Percentiles rank a stretch among this genome's conserved stretches.
Conservation (phyloP, 2,797 vertebrate species). For the Oreonectes daqikongensis region DNA sequence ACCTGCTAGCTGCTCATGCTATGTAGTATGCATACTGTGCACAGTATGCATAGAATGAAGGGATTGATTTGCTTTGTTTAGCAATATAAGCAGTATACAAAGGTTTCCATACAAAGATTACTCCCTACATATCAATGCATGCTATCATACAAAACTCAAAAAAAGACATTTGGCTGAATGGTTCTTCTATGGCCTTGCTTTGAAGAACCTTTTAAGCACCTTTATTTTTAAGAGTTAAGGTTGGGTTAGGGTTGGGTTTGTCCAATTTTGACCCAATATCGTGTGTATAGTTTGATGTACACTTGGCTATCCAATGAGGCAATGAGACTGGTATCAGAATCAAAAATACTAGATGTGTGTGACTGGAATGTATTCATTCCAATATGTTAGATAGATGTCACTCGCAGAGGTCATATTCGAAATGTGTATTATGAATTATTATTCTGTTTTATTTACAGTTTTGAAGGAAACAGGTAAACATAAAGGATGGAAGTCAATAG, state of each 20-base stretch:
- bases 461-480: not conserved
- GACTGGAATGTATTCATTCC: not conserved
- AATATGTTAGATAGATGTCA: not conserved
- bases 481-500: not conserved
- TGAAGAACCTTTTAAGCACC: too few species aligned
- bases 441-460: too few species aligned
- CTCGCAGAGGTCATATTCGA: too few species aligned
- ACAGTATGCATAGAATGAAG: not conserved
- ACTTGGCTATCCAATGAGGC: not conserved
- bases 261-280: not conserved
- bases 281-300: not conserved
- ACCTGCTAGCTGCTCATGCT: too few species aligned
- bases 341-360: not conserved
- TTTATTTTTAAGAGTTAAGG: too few species aligned
- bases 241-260: too few species aligned
- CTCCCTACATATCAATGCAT: not conserved
- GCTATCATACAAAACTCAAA: not conserved
- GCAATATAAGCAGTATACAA: not conserved
- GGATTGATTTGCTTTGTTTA: not conserved
- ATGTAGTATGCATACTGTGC: not conserved
- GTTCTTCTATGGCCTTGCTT: too few species aligned
- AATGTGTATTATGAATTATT: too few species aligned
- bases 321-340: not conserved
- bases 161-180: too few species aligned
- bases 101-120: too few species aligned